These are phyloP conservation scores for Lepilemur septentrionalis DNA, from an alignment of 2,797 vertebrate species.

Conservation along the genomic window DNA sequence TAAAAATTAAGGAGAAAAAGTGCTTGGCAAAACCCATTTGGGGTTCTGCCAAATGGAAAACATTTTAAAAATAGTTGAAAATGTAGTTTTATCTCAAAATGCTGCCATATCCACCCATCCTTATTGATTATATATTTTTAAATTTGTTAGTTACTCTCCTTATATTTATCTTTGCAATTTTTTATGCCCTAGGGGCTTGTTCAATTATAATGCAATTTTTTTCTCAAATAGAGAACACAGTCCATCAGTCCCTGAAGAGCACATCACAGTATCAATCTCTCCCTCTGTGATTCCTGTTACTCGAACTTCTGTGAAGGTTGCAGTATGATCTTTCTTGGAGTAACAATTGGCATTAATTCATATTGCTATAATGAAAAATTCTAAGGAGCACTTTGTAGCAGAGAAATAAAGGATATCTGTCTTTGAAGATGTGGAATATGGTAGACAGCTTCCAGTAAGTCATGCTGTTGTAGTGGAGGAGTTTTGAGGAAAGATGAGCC, in stretches of 20 bases:
- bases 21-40: conserved; percentile 78
- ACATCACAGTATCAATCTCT: background rate
- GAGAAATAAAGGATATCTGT: background rate
- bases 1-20: conserved; percentile 78
- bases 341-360: conserved; percentile 22
- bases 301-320: background rate
- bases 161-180: conserved; percentile 53
- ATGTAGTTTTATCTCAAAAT: conserved; percentile 74
- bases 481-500: background rate
- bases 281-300: background rate
- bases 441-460: conserved; percentile 19
- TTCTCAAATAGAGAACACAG: background rate
- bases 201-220: background rate
- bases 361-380: conserved; percentile 20
- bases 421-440: background rate
- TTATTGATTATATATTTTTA: conserved; percentile 74
- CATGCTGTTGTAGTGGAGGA: background rate
- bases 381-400: conserved; percentile 8
- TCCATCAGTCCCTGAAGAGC: background rate
- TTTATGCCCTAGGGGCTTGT: conserved; percentile 20
- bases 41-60: conserved; percentile 75
- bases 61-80: conserved; percentile 77
- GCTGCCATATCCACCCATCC: conserved; percentile 63
- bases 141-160: conserved; percentile 56
- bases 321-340: conserved; percentile 2